Base-by-base conservation (phyloP, 2,113 vertebrate species). In the Sminthopsis crassicaudata region DNA sequence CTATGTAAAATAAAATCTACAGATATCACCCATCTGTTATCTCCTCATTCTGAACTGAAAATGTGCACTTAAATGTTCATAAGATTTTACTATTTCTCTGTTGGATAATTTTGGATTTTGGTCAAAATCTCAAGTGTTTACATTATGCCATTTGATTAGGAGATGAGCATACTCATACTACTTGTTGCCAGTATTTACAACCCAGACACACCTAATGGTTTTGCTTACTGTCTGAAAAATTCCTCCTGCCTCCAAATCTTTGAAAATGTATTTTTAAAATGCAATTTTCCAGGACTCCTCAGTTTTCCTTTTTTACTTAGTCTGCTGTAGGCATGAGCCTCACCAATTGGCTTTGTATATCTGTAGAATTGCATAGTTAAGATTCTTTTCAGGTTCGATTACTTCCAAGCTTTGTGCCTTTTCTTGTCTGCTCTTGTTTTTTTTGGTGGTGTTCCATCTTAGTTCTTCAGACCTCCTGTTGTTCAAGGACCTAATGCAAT, bases 391-490 rank as follows among this genome's bases (percentile, higher is more conserved):
- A 89, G 89, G 60, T 96, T 93, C 42, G 3, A 0, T 92, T 94
- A 76, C 42, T 91, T 12, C 24, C 46, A 50, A 95, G 91, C 46
- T 91, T 54, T 42, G 1, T 0, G 11, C 46, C 57, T 97, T n/a
- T 26, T 90, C 46, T 92, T 95, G 53, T 88, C 48, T 24, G 46
- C 23, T 42, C 12, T 51, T 51, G 1, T 95, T 9, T 23, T 96
- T 90, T 46, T 51, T 96, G 42, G 90, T 76, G 3, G 53, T 0
- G 8, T 36, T 89, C 55, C 36, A 7, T 92, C 97, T 48, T 95
- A 94, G 92, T 2, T 93, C 97, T 97, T 96, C 90, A 94, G 97
- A 96, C 96, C 94, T 97, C 92, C 94, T 95, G 60, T 97, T 97
- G 94, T 97, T 54, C 67, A 60, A 48, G 46, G 53, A 92, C 91